A percentile compares a stretch with the other conserved stretches of the same genome.
Conservation (phyloP, 2,797 vertebrate genomes). For the Gymnoscopelus microlampas region DNA sequence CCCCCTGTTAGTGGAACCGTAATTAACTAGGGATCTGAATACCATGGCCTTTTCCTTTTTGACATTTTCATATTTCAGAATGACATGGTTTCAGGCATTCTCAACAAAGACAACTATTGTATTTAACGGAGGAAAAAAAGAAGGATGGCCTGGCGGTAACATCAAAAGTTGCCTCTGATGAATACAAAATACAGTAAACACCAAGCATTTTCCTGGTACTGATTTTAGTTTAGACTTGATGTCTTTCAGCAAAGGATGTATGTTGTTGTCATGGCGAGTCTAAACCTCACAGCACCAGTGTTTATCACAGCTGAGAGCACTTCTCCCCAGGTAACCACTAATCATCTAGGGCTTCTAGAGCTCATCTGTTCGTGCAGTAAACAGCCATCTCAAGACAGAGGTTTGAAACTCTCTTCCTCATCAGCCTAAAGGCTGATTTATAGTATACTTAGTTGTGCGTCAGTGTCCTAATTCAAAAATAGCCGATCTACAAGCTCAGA, state of each 20-base stretch:
- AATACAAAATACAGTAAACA: not conserved
- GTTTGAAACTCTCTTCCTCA: constrained; percentile 36
- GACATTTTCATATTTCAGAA: constrained; percentile 77
- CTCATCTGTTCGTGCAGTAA: constrained; percentile 55
- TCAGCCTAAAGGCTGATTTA: constrained; percentile 24
- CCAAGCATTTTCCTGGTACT: constrained; percentile 19
- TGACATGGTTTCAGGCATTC: constrained; percentile 59
- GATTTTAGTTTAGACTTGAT: constrained; percentile 10
- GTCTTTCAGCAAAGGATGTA: constrained; percentile 49
- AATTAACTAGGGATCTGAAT: constrained; percentile 78
- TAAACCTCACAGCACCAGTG: constrained; percentile 57
- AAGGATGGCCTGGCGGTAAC: not conserved
- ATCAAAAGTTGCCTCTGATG: constrained; percentile 39
- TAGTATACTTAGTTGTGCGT: no score
- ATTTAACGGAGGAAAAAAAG: constrained; percentile 42
- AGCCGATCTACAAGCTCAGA: no score
- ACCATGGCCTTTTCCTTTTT: constrained; percentile 73
- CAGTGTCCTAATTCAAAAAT: no score
- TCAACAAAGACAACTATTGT: constrained; percentile 59
- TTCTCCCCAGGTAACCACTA: constrained; percentile 61
- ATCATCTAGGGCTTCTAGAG: constrained; percentile 60
- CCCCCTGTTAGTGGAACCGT: constrained; percentile 67
- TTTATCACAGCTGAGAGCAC: constrained; percentile 56
- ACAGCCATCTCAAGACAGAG: constrained; percentile 43
- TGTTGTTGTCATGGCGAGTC: constrained; percentile 60